Evolutionary conservation across 2,113 vertebrate species (phyloP), one percentile per base, ranked within the genome.

Genomic region (Ailuropoda melanoleuca): DNA sequence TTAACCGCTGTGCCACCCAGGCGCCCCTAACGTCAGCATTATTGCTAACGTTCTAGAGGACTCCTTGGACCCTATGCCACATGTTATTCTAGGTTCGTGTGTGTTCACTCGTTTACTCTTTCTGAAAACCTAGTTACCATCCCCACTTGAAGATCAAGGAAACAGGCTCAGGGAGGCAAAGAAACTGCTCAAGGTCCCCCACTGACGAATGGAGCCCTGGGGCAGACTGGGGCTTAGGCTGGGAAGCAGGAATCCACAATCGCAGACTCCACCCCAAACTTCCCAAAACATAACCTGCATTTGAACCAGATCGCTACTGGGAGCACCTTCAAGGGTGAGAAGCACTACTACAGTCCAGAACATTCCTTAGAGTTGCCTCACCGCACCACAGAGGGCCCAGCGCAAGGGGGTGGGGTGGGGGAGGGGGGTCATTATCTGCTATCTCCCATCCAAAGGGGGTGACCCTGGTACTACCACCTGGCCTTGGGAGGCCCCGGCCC

Each of bases 381-480:
- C 39, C 14, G 6, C 90, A 46, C 34, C 60, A 4, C n/a, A 4
- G 19, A 34, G 29, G 26, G 68, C 4, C 29, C 2, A 14, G 23
- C n/a, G 21, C 34, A 5, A 15, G 29, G 48, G 58, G 34, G 64
- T 2, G 34, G 64, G 23, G 53, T 50, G 50, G 50, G 50, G 12
- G 12, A 50, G 50, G 50, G 50, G 50, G 13, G 12, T 50, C 48
- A 50, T 50, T 50, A 50, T 50, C 50, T 29, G 60, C 60, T 62
- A 26, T 31, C 5, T 29, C 13, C 60, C n/a, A 43, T 21, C 56
- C 56, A 1, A 5, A 26, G 31, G 1, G 4, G 53, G 46, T 19
- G 19, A 50, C 8, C 39, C 75, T 0, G 0, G 34, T 4, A 4
- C 48, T 17, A 3, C 37, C 8, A 15, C 24, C 5, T 3, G 0